A percentile compares a stretch with the other conserved stretches of the same genome.
phyloP scores from a whole-genome alignment of 2,113 vertebrate genomes.

The Brienomyrus brachyistius region DNA sequence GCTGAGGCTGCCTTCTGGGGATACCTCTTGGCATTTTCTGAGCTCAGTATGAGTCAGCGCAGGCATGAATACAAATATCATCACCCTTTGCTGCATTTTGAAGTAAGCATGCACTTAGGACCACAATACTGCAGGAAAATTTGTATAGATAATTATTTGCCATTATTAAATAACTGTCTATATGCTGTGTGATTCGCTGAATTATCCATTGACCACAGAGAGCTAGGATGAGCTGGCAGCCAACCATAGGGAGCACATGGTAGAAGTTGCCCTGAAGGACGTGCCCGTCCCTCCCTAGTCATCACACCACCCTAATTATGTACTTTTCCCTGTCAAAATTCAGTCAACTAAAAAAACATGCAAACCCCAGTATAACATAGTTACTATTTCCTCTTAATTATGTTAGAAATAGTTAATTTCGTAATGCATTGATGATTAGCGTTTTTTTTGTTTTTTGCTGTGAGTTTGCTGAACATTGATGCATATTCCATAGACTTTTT shows the following conservation, averaged over 20 bases:
- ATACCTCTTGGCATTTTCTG: background rate
- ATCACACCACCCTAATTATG: background rate
- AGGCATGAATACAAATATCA: background rate
- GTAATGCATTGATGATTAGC: background rate
- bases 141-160: background rate
- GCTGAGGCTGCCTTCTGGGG: background rate
- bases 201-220: background rate
- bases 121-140: background rate
- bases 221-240: background rate
- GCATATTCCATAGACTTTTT: background rate
- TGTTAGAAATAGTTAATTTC: background rate
- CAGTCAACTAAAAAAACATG: background rate
- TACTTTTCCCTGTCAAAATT: background rate
- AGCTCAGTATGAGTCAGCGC: background rate
- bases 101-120: background rate
- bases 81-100: background rate
- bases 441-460: background rate
- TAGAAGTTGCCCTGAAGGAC: background rate
- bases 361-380: background rate
- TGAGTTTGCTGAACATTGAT: background rate
- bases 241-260: background rate
- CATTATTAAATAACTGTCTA: background rate
- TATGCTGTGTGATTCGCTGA: background rate
- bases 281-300: background rate
- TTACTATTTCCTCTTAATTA: background rate